A percentile compares a stretch with the other conserved stretches of the same genome.
Evolutionary conservation across 2,888 invertebrate species (phyloP).

Genomic region (Ametastegia equiseti): DNA sequence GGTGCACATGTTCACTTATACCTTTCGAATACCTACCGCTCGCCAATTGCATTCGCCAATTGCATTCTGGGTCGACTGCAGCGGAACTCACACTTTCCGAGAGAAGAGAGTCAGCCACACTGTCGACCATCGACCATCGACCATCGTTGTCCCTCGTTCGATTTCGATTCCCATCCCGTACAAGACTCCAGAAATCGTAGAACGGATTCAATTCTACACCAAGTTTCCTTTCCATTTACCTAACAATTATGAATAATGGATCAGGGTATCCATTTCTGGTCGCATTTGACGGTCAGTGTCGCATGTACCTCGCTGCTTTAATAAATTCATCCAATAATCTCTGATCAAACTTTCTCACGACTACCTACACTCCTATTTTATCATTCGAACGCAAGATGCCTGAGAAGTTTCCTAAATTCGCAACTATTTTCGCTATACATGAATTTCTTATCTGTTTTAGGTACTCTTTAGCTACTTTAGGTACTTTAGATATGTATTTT

Average conservation of each 20-base stretch:
- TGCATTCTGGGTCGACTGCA: conserved; percentile 39
- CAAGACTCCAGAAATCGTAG: too few species aligned
- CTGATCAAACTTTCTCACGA: too few species aligned
- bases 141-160: conserved; percentile 24
- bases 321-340: too few species aligned
- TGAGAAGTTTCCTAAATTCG: not conserved
- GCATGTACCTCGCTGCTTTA: too few species aligned
- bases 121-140: conserved; percentile 15
- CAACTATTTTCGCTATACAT: not conserved
- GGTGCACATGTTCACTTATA: conserved; percentile 9
- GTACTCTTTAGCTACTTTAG: too few species aligned
- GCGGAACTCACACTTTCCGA: conserved; percentile 36
- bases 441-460: not conserved
- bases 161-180: not conserved
- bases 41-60: too few species aligned
- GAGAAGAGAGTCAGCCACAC: conserved; percentile 12
- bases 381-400: not conserved
- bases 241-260: too few species aligned
- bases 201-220: too few species aligned
- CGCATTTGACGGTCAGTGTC: too few species aligned
- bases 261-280: too few species aligned
- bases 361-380: too few species aligned
- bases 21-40: conserved; percentile 5
- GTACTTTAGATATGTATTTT: not conserved
- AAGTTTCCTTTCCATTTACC: too few species aligned